Evolutionary conservation across 1,140 invertebrate genomes (phyloP), one percentile per base, ranked within the genome.

Genomic region (Parasteatoda tepidariorum): DNA sequence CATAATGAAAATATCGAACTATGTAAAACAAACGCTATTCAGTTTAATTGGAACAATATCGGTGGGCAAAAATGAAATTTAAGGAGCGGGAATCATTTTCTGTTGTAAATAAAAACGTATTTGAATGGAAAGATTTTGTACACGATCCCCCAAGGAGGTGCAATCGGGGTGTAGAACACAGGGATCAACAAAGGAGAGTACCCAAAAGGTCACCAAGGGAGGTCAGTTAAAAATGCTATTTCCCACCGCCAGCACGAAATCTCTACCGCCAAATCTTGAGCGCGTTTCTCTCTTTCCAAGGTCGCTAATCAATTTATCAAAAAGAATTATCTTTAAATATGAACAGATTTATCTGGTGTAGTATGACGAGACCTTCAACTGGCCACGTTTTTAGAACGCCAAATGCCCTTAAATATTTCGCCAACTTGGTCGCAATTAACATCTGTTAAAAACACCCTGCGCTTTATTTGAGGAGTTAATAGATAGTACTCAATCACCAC

Each of bases 101-200:
- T n/a, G n/a, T n/a, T n/a, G n/a, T n/a, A n/a, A n/a, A n/a, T n/a
- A n/a, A n/a, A n/a, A n/a, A n/a, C n/a, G n/a, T n/a, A n/a, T n/a
- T n/a, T n/a, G n/a, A n/a, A n/a, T n/a, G n/a, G n/a, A n/a, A n/a
- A n/a, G n/a, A n/a, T n/a, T n/a, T n/a, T 38, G 34, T 34, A 41
- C 31, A 13, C 31, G 30, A 22, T 22, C 33, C 64, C 64, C 31
- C 18, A 48, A 22, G 34, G 66, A 34, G 66, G 66, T 38, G 4
- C 66, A 22, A 13, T n/a, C 34, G 22, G 66, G 66, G 66, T 41
- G 66, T 24, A 4, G 38, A 2, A 18, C 9, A 26, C 66, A 22
- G 66, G 66, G 66, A 68, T 68, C 66, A 68, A 68, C 66, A 68
- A 68, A 68, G 38, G 66, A 48, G 18, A 28, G 33, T 26, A 24